Conservation (phyloP, 2,797 vertebrate genomes). For the Silurus lanzhouensis region DNA sequence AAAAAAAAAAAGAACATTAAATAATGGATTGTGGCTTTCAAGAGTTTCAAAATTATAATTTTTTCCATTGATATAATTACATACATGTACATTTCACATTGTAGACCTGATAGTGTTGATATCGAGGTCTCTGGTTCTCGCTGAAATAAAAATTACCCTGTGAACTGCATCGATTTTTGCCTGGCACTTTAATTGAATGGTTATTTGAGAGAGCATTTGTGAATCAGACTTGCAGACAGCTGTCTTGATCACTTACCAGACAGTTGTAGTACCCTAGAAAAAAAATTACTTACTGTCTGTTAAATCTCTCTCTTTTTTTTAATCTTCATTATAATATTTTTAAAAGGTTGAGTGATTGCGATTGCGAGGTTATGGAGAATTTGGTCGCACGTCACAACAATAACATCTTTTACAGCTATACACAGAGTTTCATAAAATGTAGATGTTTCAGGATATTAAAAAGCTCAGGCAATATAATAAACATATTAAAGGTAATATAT, state of each 20-base stretch:
- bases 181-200: not conserved
- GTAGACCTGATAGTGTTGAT: not conserved
- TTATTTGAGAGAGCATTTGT: not conserved
- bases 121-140: not conserved
- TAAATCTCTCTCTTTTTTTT: not conserved
- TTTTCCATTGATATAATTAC: conserved; percentile 2
- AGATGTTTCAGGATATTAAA: not conserved
- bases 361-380: not conserved
- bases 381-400: not conserved
- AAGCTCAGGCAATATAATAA: not conserved
- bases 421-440: not conserved
- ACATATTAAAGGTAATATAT: not conserved
- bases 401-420: not conserved
- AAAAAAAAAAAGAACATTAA: not conserved
- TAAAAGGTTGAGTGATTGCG: no score
- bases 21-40: not conserved
- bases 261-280: conserved; percentile 2
- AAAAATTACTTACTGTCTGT: not conserved
- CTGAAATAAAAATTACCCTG: not conserved
- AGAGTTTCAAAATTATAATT: not conserved
- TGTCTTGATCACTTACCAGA: not conserved
- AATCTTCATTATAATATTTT: no score
- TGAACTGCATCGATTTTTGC: not conserved
- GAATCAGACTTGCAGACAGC: not conserved
- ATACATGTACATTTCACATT: not conserved